Base-by-base conservation (phyloP, 2,113 vertebrate genomes). In the Apteryx owenii region DNA sequence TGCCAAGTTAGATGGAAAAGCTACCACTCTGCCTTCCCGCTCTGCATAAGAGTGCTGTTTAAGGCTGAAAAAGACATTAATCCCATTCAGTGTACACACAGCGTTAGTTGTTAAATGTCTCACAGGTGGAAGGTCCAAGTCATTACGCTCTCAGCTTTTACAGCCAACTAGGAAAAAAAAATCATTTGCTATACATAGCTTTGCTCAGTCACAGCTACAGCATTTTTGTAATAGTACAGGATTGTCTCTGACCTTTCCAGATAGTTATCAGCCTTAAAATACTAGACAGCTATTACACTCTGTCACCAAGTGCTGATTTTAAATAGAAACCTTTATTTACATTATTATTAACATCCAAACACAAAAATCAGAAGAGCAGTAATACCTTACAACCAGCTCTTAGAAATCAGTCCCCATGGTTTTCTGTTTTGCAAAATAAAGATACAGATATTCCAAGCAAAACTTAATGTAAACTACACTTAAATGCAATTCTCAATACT, bases 321-420 rank as follows among this genome's bases (percentile, higher is more conserved):
- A 99, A 99, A 99, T 99, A 99, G 98, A 99, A 99, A 99, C 98
- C 98, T 99, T 99, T 99, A 99, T 99, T 99, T 99, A 99, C 99
- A 99, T 98, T 91, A 98, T 99, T 99, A 99, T 99, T 98, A 98
- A 99, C 98, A 99, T 98, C 97, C 96, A 98, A 98, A 98, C 98
- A 98, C 97, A 97, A 98, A 85, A 97, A 95, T 98, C 98, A 98
- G 93, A 97, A 97, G 96, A 97, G 96, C 90, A 96, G 98, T 97
- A 98, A 98, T 95, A 98, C 98, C 98, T 98, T 98, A 99, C 98
- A 99, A 98, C 98, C 95, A 98, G 97, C 96, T 98, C 95, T 86
- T 86, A 85, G 90, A 97, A 97, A 94, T 95, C 94, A 95, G 93
- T 93, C 93, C 88, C 81, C 62, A 14, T 40, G 69, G 90, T 92